A percentile compares a stretch with the other conserved stretches of the same genome.
phyloP scores from a whole-genome alignment of 2,797 vertebrate species.

The Aselliscus stoliczkanus region DNA sequence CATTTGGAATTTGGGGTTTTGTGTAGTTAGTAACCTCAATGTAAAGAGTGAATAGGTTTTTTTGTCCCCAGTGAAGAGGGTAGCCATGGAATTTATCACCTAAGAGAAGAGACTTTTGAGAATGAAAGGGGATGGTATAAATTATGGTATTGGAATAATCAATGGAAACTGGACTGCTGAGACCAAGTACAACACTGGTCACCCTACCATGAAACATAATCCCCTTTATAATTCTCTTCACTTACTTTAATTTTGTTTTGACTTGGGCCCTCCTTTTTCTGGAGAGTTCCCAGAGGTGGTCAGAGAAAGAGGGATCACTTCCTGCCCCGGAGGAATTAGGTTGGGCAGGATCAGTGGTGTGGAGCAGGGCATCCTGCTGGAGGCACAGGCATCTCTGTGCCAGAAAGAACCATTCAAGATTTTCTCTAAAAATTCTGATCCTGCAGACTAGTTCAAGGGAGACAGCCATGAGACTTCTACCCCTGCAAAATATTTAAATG shows the following conservation, averaged over 20 bases:
- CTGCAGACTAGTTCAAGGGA: conserved; percentile 19
- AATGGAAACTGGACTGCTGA: neutral
- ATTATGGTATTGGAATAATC: neutral
- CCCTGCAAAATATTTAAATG: conserved; percentile 40
- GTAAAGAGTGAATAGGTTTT: conserved; percentile 3
- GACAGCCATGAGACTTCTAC: conserved; percentile 15
- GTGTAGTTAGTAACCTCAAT: neutral
- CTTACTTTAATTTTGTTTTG: conserved; percentile 34
- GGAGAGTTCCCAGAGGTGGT: conserved; percentile 27
- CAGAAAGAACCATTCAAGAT: neutral
- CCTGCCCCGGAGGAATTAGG: neutral
- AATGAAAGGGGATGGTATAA: neutral
- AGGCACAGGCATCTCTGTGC: neutral
- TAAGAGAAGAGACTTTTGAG: neutral
- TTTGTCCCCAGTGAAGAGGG: neutral
- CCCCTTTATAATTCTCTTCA: neutral
- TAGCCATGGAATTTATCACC: neutral
- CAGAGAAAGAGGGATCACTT: neutral
- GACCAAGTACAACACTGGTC: neutral
- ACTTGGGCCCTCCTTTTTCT: neutral
- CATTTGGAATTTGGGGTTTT: conserved; percentile 32
- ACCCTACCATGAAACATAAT: neutral
- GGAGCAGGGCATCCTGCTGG: neutral
- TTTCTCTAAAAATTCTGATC: conserved; percentile 40
- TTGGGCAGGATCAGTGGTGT: neutral